Base-by-base conservation (phyloP, 1,140 invertebrate genomes). In the Antheraea mylitta region DNA sequence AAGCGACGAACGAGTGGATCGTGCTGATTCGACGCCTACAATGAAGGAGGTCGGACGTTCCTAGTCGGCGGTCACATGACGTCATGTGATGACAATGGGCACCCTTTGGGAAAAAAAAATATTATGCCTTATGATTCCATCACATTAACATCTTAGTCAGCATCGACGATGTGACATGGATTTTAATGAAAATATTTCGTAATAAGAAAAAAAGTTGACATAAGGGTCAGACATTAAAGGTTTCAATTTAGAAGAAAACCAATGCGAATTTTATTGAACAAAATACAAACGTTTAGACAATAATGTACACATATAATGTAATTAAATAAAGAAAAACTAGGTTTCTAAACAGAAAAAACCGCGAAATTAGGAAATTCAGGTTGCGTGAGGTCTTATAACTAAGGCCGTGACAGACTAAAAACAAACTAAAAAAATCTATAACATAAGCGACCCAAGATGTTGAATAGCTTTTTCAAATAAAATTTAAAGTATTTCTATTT, bases 1-100 rank as follows among this genome's bases (percentile, higher is more conserved):
- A 86, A 80, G 79, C 80, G 73, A 72, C 73, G 69, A 74, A 70
- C 73, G 78, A 80, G 72, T 79, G 77, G 72, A 65, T 74, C 74
- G 78, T 76, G 74, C 78, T 73, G 82, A 84, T 78, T 73, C 79
- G 78, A 74, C 77, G 81, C 74, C 77, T 80, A 74, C 79, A 68
- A 69, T 86, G 82, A 82, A 79, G 74, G 75, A 78, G 67, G 45
- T 42, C 38, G 38, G 38, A 11, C 11, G 38, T 42, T 42, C 38
- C 7, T 11, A 42, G 38, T 42, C 11, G 38, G 38, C 38, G 38
- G 38, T 42, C 38, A 42, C 22, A 30, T 30, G 22, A 30, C 22
- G 22, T 42, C 8, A 42, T 10, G 38, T 42, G 7, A 42, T 42
- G 38, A 42, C 76, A 77, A 81, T 74, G 67, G 64, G 69, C 61